Conservation (phyloP, 2,113 vertebrate species). For the Scopus umbretta region DNA sequence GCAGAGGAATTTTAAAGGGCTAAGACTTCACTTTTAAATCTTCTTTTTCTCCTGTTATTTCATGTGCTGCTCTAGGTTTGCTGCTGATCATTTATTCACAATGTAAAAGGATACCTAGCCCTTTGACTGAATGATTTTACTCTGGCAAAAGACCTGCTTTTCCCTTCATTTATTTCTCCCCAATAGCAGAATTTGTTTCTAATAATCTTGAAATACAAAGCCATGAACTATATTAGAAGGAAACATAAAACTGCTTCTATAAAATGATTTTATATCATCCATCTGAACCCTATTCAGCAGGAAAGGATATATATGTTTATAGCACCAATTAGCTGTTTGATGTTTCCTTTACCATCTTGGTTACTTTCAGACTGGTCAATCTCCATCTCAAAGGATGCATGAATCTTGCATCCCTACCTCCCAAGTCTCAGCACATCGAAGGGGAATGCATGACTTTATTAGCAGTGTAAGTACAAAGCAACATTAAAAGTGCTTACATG, state of each 20-base stretch:
- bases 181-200: not conserved
- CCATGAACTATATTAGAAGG: not conserved
- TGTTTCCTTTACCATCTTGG: not conserved
- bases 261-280: not conserved
- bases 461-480: not conserved
- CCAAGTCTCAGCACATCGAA: not conserved
- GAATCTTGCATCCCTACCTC: not conserved
- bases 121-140: not conserved
- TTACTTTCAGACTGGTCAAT: not conserved
- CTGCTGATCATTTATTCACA: not conserved
- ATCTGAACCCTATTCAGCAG: not conserved
- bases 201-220: conserved; percentile 12
- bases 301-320: not conserved
- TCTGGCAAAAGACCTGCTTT: not conserved
- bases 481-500: not conserved
- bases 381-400: not conserved
- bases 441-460: not conserved
- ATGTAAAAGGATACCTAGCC: not conserved
- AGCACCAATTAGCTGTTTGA: not conserved
- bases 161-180: conserved; percentile 14
- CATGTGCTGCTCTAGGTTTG: not conserved
- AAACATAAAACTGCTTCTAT: not conserved
- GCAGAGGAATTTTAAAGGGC: not conserved
- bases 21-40: not conserved
- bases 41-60: not conserved